These are phyloP conservation scores for Chrysina gloriosa DNA, from an alignment of 2,888 invertebrate genomes.

Conservation along the genomic window DNA sequence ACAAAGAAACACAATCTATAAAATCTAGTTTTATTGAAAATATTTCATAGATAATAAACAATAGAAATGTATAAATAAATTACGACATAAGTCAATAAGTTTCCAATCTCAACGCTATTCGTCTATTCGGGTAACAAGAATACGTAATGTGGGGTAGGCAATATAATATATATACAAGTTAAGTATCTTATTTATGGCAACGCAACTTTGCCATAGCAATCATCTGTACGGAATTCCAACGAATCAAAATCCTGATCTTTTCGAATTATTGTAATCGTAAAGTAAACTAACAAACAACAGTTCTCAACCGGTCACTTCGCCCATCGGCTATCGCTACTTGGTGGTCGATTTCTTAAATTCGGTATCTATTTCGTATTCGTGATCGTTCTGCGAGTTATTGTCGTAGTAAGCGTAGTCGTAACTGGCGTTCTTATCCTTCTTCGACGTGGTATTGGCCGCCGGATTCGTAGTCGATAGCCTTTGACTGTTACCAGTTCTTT, in stretches of 20 bases:
- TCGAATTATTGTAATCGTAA: neutral
- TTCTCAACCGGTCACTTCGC: constrained; percentile 6
- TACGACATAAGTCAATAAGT: constrained; percentile 7
- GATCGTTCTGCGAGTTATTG: constrained; percentile 53
- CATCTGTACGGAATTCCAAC: constrained; percentile 21
- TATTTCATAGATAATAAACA: constrained; percentile 20
- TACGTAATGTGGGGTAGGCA: neutral
- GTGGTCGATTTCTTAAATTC: constrained; percentile 71
- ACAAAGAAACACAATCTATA: neutral
- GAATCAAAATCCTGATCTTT: no score
- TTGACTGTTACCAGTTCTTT: constrained; percentile 30
- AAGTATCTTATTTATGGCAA: neutral
- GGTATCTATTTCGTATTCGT: constrained; percentile 63
- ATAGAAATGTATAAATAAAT: constrained; percentile 31
- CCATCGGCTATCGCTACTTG: constrained; percentile 21
- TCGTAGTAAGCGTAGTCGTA: constrained; percentile 92
- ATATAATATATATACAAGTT: constrained; percentile 17
- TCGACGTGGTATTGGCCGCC: constrained; percentile 62
- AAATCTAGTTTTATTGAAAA: constrained; percentile 25
- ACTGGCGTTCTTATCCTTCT: constrained; percentile 75
- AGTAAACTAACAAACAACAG: constrained; percentile 9
- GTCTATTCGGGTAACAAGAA: neutral
- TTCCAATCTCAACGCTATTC: neutral
- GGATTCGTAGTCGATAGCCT: constrained; percentile 47
- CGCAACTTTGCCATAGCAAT: neutral